These are phyloP conservation scores for Chiridota heheva DNA, from an alignment of 35 echinoderm and acorn worm genomes.

Conservation along the genomic window DNA sequence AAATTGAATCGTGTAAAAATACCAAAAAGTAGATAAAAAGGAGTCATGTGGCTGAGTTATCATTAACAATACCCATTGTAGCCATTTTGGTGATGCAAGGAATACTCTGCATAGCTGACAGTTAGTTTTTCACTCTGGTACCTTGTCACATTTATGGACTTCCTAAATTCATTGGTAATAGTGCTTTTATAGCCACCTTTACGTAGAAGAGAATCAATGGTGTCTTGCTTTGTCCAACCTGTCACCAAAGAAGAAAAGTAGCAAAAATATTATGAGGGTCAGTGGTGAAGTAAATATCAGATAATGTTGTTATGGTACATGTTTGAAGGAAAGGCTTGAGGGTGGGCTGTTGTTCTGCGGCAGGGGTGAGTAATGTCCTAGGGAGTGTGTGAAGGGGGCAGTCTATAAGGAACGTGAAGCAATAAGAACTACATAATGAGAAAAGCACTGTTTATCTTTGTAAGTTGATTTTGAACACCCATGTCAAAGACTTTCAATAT, in stretches of 20 bases:
- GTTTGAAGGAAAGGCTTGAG: too few species aligned
- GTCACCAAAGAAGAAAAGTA: conserved; percentile 25
- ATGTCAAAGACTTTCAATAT: too few species aligned
- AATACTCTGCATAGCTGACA: conserved; percentile 84
- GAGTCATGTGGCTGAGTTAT: conserved; percentile 55
- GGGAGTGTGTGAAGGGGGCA: too few species aligned
- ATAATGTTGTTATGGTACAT: too few species aligned
- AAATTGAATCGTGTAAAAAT: conserved; percentile 9
- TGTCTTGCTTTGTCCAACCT: conserved; percentile 91
- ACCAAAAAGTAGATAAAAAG: conserved; percentile 17
- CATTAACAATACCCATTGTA: conserved; percentile 98
- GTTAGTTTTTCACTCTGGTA: conserved; percentile 99
- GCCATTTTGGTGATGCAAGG: conserved; percentile 72
- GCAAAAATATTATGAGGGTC: neutral
- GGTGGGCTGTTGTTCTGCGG: too few species aligned
- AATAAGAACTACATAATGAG: too few species aligned
- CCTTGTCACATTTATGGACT: conserved; percentile 84
- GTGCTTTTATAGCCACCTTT: conserved; percentile 91
- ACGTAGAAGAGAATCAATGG: conserved; percentile 88
- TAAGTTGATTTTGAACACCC: too few species aligned
- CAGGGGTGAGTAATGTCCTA: too few species aligned
- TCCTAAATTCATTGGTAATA: conserved; percentile 81
- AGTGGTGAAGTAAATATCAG: neutral
- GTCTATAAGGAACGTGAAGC: too few species aligned
- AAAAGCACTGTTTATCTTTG: too few species aligned